Base-by-base conservation (phyloP, 2,888 invertebrate species). In the Griposia aprilina region DNA sequence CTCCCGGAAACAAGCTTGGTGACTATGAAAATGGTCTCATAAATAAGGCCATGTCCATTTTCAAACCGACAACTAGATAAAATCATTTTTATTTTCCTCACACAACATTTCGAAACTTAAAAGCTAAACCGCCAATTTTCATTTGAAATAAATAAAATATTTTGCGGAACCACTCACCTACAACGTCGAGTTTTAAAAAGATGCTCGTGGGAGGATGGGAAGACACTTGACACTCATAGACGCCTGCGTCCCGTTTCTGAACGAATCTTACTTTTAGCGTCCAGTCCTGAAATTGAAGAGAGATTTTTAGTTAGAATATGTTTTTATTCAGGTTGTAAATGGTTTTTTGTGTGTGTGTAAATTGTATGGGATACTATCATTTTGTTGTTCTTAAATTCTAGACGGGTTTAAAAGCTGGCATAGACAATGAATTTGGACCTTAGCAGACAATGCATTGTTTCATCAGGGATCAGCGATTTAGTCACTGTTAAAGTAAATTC, bases 161-260 rank as follows among this genome's bases (percentile, higher is more conserved):
- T 80, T 83, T 36, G 71, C 20, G 52, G 69, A 68, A 3, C 2
- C 65, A 97, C 98, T 98, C 97, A 99, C 99, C 99, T 79, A 99
- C 98, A 89, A 99, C 98, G 93, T 98, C 98, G 87, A 99, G 97
- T 90, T 98, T 97, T 88, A 99, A 97, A 95, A 98, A 98, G 97
- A 99, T 98, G 95, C 98, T 98, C 85, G 98, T 98, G 89, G 99
- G 98, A 84, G 99, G 99, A 97, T 99, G 98, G 68, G 98, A 98
- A 52, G 99, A 98, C 78, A 99, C 98, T 97, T 99, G 99, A 94
- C 99, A 99, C 95, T 99, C 98, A 95, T 99, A 99, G 89, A 98
- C 95, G 73, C 99, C 99, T 57, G 98, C 98, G 93, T 99, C 99
- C 88, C 98, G 97, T 90, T 97, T 97, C 94, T 99, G 98, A 75